Conservation (phyloP, 2,888 invertebrate species). For the Euproctis similis region DNA sequence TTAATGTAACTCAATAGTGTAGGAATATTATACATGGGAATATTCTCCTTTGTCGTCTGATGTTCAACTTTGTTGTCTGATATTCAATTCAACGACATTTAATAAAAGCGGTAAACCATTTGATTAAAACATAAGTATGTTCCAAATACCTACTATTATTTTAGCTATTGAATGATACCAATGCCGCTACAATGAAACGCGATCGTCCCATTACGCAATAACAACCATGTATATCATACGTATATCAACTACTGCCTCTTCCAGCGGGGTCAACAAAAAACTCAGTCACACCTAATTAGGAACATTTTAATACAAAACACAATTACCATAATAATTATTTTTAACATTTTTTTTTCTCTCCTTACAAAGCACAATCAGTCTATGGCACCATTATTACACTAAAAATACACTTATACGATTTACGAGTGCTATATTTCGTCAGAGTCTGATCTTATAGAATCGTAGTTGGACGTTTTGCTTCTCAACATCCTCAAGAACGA, state of each 20-base stretch:
- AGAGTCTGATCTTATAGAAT: constrained; percentile 80
- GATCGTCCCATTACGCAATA: constrained; percentile 19
- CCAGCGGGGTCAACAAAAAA: constrained; percentile 42
- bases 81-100: too few relatives aligned
- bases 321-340: constrained; percentile 37
- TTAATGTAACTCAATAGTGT: too few relatives aligned
- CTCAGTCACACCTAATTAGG: constrained; percentile 57
- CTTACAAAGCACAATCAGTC: constrained; percentile 64
- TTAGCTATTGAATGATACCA: constrained; percentile 18
- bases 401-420: constrained; percentile 40
- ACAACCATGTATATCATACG: constrained; percentile 29
- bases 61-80: too few relatives aligned
- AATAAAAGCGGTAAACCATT: too few relatives aligned
- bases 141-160: too few relatives aligned
- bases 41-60: too few relatives aligned
- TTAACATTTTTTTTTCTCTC: constrained; percentile 45
- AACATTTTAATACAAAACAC: constrained; percentile 67
- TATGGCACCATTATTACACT: constrained; percentile 53
- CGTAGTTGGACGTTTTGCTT: constrained; percentile 84
- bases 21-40: too few relatives aligned
- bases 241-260: constrained; percentile 24
- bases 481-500: constrained; percentile 84
- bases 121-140: too few relatives aligned
- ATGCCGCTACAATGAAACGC: constrained; percentile 21
- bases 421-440: constrained; percentile 69